Conservation (phyloP, 1,140 invertebrate species). For the Mylabris phalerata region DNA sequence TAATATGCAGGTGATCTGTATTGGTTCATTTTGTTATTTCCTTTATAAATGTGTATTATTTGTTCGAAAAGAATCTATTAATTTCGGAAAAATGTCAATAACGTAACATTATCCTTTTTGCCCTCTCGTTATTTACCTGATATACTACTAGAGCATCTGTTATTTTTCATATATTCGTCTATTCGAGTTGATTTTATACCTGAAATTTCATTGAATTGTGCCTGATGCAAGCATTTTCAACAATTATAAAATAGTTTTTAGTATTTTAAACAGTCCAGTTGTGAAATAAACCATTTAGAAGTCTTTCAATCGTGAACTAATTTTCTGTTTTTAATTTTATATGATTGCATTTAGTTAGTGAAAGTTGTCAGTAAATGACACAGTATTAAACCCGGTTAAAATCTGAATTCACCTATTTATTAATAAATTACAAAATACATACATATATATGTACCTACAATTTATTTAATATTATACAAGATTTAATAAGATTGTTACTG, state of each 20-base stretch:
- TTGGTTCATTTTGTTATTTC: slow-evolving; percentile 5
- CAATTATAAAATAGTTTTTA: too few species aligned
- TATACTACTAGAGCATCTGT: neutral
- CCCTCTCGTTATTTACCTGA: neutral
- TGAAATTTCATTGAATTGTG: too few species aligned
- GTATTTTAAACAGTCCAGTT: too few species aligned
- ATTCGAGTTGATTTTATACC: too few species aligned
- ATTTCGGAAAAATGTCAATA: slow-evolving; percentile 14
- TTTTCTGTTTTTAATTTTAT: slow-evolving; percentile 18
- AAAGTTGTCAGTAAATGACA: slow-evolving; percentile 8
- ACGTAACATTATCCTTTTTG: slow-evolving; percentile 13
- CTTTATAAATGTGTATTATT: slow-evolving; percentile 1
- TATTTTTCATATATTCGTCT: neutral
- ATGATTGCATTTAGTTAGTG: slow-evolving; percentile 19
- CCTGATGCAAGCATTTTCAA: too few species aligned
- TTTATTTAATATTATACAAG: too few species aligned
- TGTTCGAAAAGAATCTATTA: slow-evolving; percentile 13
- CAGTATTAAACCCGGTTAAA: too few species aligned
- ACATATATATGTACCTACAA: too few species aligned
- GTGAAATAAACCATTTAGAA: slow-evolving; percentile 7
- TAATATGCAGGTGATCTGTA: slow-evolving; percentile 9
- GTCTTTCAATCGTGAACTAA: slow-evolving; percentile 14
- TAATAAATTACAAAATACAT: too few species aligned
- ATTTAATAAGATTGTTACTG: too few species aligned
- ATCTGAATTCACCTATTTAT: too few species aligned